These are phyloP conservation scores for Oscheius onirici DNA, from an alignment of 2,888 invertebrate genomes.

Conservation along the genomic window DNA sequence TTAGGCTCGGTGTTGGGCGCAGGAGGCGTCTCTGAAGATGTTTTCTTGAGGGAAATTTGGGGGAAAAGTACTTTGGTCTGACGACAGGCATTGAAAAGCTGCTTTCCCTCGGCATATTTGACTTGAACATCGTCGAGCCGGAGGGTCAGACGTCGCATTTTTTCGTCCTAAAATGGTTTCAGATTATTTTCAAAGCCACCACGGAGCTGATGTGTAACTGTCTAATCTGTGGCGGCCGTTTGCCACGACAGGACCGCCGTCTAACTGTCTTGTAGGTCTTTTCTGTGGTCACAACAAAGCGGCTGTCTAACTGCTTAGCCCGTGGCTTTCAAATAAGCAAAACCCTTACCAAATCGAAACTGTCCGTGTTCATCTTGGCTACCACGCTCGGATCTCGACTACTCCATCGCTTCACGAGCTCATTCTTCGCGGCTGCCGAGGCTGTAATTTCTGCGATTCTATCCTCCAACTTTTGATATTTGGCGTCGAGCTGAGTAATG, in stretches of 20 bases:
- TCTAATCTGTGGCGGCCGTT: no score
- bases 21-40: not conserved
- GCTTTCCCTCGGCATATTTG: slow-evolving; percentile 12
- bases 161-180: slow-evolving; percentile 30
- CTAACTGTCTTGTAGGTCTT: no score
- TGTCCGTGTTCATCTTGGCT: not conserved
- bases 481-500: no score
- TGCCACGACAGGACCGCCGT: no score
- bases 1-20: not conserved
- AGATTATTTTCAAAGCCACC: no score
- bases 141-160: slow-evolving; percentile 23
- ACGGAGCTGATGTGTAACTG: no score
- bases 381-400: not conserved
- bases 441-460: not conserved
- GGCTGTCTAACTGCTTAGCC: no score
- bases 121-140: slow-evolving; percentile 17
- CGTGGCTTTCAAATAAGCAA: no score
- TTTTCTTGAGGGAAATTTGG: not conserved
- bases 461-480: no score
- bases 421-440: not conserved
- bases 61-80: slow-evolving; percentile 6
- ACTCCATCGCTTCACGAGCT: not conserved
- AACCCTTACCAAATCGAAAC: slow-evolving; percentile 26
- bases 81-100: not conserved
- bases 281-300: no score